Conservation (phyloP, 2,113 vertebrate genomes). For the Elephantulus edwardii region DNA sequence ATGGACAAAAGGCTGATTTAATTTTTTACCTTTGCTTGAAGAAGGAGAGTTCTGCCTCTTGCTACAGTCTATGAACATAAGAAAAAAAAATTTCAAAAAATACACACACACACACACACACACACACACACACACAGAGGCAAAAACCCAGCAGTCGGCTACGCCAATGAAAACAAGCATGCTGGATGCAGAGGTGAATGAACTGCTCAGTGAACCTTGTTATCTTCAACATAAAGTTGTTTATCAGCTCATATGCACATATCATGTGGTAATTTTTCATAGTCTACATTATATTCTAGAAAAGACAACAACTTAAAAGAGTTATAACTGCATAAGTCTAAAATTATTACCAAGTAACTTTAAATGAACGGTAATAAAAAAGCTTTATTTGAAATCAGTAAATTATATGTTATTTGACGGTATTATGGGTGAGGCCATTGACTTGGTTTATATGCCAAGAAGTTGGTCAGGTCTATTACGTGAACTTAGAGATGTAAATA, state of each 20-base stretch:
- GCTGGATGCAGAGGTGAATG: neutral
- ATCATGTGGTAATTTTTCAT: constrained; percentile 14
- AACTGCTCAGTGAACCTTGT: neutral
- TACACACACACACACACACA: neutral
- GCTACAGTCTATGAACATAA: constrained; percentile 89
- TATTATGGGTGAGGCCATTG: neutral
- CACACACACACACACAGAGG: no score
- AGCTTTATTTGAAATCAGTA: neutral
- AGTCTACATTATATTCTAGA: neutral
- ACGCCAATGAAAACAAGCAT: neutral
- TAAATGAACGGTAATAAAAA: neutral
- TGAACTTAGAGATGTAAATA: neutral
- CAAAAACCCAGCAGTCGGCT: no score
- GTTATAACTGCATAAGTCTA: neutral
- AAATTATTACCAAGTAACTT: neutral
- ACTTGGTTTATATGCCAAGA: neutral
- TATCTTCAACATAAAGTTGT: neutral
- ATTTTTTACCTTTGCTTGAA: constrained; percentile 95
- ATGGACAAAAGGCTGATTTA: neutral
- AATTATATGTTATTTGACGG: neutral
- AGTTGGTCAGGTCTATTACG: neutral
- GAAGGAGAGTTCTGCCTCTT: constrained; percentile 94
- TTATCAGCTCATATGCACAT: neutral
- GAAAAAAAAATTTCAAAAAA: constrained; percentile 48
- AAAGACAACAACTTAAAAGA: neutral